Conservation (phyloP, 2,113 vertebrate species). For the Laticauda colubrina region DNA sequence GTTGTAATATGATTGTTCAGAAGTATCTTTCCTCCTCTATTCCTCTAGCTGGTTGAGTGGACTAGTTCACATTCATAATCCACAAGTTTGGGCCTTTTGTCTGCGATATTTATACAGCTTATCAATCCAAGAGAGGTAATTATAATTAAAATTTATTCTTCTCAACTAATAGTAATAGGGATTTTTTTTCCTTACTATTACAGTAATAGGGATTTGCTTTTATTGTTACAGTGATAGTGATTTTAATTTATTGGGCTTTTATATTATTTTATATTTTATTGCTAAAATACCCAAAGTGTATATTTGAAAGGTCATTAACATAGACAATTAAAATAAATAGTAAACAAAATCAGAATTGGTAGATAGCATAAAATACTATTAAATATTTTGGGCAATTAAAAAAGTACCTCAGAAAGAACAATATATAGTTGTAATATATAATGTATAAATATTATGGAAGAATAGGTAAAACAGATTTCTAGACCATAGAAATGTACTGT, state of each 20-base stretch:
- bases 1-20: neutral
- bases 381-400: neutral
- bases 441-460: neutral
- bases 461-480: neutral
- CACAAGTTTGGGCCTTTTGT: conserved; percentile 87
- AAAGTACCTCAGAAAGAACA: neutral
- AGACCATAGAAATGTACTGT: neutral
- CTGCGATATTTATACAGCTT: conserved; percentile 85
- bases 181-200: neutral
- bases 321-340: neutral
- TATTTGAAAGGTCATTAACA: neutral
- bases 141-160: neutral
- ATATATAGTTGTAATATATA: neutral
- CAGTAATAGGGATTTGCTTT: neutral
- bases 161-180: neutral
- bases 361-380: neutral
- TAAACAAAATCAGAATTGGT: neutral
- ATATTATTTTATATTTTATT: neutral
- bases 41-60: conserved; percentile 89
- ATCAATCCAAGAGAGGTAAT: conserved; percentile 86
- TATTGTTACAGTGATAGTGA: neutral
- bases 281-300: neutral
- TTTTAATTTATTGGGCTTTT: neutral
- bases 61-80: conserved; percentile 80
- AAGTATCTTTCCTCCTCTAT: conserved; percentile 39